Percentiles rank a stretch among this genome's conserved stretches.
Evolutionary conservation across 53 echinoderm and acorn worm species (phyloP).

Genomic region (Arbacia lixula): DNA sequence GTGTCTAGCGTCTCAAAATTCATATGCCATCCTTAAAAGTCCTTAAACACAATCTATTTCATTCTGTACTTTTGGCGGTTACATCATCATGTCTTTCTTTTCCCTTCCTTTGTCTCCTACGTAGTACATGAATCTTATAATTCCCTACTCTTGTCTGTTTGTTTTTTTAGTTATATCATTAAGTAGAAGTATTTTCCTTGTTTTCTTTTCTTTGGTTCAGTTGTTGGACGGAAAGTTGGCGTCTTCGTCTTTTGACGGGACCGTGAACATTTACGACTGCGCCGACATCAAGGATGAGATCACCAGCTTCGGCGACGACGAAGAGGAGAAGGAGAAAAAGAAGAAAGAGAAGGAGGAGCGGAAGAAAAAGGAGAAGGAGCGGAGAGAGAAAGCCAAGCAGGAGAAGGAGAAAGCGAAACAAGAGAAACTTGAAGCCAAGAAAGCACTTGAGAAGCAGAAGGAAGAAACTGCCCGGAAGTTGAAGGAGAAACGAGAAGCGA

Average conservation of each 20-base stretch:
- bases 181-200: background rate
- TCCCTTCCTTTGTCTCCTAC: too few species aligned
- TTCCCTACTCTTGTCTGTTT: background rate
- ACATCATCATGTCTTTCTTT: too few species aligned
- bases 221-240: constrained; percentile 71
- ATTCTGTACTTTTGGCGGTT: too few species aligned
- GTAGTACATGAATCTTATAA: background rate
- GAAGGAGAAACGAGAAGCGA: constrained; percentile 63
- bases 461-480: constrained; percentile 63
- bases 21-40: too few species aligned
- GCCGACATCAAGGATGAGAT: constrained; percentile 89
- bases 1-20: too few species aligned
- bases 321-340: constrained; percentile 90
- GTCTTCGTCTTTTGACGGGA: constrained; percentile 83
- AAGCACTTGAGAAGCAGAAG: constrained; percentile 66
- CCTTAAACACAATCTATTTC: too few species aligned
- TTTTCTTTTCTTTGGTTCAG: constrained; percentile 26
- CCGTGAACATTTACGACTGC: constrained; percentile 84
- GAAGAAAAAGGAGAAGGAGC: constrained; percentile 77
- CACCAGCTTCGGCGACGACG: constrained; percentile 93
- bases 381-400: constrained; percentile 75
- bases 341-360: constrained; percentile 81
- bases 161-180: background rate
- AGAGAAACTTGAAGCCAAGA: constrained; percentile 57
- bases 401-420: constrained; percentile 72